A percentile compares a stretch with the other conserved stretches of the same genome.
These are phyloP conservation scores for Crossocerus cetratus DNA, from an alignment of 2,888 invertebrate species.

Conservation along the genomic window DNA sequence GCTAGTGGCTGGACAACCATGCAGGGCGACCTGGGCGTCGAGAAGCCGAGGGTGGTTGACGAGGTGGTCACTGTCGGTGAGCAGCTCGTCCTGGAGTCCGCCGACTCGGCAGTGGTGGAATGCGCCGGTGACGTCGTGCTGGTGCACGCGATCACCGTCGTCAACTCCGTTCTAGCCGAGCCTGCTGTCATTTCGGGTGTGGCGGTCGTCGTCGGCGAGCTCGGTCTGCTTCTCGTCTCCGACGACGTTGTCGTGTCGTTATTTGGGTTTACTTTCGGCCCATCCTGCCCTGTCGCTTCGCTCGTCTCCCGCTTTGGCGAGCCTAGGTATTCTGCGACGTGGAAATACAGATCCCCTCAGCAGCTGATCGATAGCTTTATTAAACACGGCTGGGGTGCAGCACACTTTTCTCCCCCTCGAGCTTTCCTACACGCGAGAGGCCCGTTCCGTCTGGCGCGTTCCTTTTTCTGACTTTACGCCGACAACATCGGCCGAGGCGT, in stretches of 20 bases:
- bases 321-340: slow-evolving; percentile 32
- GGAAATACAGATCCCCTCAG: not conserved
- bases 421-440: not conserved
- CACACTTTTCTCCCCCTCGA: not conserved
- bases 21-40: slow-evolving; percentile 26
- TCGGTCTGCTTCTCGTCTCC: slow-evolving; percentile 6
- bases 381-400: not conserved
- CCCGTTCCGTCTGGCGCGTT: not conserved
- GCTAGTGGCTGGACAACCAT: slow-evolving; percentile 13
- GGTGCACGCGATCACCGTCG: slow-evolving; percentile 33
- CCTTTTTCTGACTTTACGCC: not conserved
- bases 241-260: not conserved
- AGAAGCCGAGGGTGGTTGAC: slow-evolving; percentile 17
- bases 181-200: not conserved
- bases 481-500: not conserved
- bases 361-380: not conserved
- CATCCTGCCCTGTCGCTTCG: slow-evolving; percentile 17
- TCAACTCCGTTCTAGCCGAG: slow-evolving; percentile 29
- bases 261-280: slow-evolving; percentile 22
- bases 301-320: slow-evolving; percentile 31
- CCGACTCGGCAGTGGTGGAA: slow-evolving; percentile 12
- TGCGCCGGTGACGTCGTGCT: slow-evolving; percentile 10
- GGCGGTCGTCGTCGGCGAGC: slow-evolving; percentile 8
- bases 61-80: slow-evolving; percentile 14
- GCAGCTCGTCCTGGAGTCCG: slow-evolving; percentile 11